Base-by-base conservation (phyloP, 2,797 vertebrate genomes). In the Peromyscus melanophrys region DNA sequence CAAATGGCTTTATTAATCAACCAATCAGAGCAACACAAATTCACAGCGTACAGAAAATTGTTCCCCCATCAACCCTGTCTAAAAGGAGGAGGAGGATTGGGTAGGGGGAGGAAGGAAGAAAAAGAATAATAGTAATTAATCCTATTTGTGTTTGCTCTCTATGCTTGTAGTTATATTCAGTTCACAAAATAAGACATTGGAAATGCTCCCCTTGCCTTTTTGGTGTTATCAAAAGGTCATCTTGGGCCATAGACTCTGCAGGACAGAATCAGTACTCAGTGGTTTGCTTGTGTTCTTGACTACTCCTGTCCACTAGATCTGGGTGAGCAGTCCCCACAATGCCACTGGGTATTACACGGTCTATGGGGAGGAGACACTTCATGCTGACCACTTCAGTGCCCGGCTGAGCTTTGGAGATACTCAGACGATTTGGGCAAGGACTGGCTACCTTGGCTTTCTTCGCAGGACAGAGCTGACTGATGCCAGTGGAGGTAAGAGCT, bases 281-380 rank as follows among this genome's bases (percentile, higher is more conserved):
- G 19, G 4, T 59, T n/a, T 46, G 57, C 69, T 78, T 61, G 75
- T 49, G 6, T 57, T 55, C 94, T 92, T 90, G 46, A 27, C 57
- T 16, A n/a, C 49, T 78, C 59, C 31, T n/a, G 63, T 40, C 52
- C 85, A 12, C 86, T 82, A 99, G 99, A 98, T 99, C 73, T 99
- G 99, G 99, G 99, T 99, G 97, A 99, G 99, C 98, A 99, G 99
- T 94, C 99, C 99, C 0, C 99, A 99, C 98, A 99, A 99, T 1
- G 99, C 99, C 65, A 99, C 99, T 0, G 99, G 99, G 61, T 99
- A 99, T 98, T 99, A 99, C 98, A 99, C 99, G 0, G 99, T 99
- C 78, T 99, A 99, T 0, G 99, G 99, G 0, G 99, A 99, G 94
- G 99, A 99, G 97, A 99, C 99, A 0, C 98, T 99, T 96, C 99